These are phyloP conservation scores for Eudyptes chrysolophus DNA, from an alignment of 2,113 vertebrate genomes.

Conservation along the genomic window DNA sequence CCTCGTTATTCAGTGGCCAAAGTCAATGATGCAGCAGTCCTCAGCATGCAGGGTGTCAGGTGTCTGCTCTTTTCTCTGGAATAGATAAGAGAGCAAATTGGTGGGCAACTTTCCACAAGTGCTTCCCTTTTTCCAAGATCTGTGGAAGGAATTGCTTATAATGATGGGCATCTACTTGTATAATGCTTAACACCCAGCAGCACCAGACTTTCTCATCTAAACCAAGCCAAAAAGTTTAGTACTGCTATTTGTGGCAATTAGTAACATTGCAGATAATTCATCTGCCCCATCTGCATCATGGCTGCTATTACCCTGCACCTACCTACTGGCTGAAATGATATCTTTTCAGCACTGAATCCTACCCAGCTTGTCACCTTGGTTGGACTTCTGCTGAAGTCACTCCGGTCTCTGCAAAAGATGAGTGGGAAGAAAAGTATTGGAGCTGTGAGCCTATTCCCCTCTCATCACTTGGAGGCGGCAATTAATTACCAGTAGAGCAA, in stretches of 20 bases:
- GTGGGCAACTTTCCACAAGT: slow-evolving; percentile 9
- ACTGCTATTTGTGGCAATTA: not conserved
- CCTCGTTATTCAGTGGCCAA: not conserved
- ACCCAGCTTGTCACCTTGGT: not conserved
- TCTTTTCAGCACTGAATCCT: not conserved
- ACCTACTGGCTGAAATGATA: not conserved
- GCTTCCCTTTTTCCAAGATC: slow-evolving; percentile 48
- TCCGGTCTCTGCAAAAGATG: not conserved
- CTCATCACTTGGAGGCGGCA: not conserved
- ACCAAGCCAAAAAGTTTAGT: slow-evolving; percentile 8
- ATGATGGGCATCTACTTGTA: not conserved
- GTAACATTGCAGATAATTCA: not conserved
- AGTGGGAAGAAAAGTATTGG: not conserved
- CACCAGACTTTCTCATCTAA: not conserved
- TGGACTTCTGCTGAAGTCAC: not conserved
- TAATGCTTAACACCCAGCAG: not conserved
- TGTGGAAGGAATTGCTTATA: slow-evolving; percentile 1
- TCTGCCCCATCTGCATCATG: not conserved
- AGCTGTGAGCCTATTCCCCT: not conserved
- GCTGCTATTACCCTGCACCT: not conserved
- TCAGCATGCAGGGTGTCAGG: not conserved
- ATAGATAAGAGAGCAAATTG: not conserved
- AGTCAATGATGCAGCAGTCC: not conserved
- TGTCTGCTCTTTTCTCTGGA: not conserved
- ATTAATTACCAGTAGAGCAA: not conserved